phyloP scores from a whole-genome alignment of 2,888 invertebrate genomes.

The Empis livida region DNA sequence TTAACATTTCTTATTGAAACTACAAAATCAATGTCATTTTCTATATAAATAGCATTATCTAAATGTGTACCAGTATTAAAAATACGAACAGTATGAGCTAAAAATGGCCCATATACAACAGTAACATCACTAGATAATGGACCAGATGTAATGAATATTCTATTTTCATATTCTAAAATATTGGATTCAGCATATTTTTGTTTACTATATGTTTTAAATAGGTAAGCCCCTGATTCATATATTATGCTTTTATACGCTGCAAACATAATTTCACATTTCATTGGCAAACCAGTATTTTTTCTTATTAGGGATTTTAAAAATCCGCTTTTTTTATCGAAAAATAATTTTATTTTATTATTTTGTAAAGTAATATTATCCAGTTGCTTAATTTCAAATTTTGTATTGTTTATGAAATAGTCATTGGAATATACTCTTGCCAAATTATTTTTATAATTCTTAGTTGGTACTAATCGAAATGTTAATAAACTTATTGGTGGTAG shows the following conservation, averaged over 20 bases:
- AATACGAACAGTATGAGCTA: conserved; percentile 66
- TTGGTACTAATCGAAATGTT: conserved; percentile 46
- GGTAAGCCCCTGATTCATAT: conserved; percentile 89
- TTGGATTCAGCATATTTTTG: conserved; percentile 76
- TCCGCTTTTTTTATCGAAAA: conserved; percentile 71
- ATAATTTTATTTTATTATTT: conserved; percentile 61
- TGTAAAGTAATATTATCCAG: conserved; percentile 73
- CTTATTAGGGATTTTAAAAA: conserved; percentile 69
- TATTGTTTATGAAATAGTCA: conserved; percentile 38
- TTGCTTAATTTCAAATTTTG: conserved; percentile 41
- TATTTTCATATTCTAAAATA: conserved; percentile 56
- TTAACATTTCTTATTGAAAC: conserved; percentile 75
- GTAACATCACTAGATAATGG: conserved; percentile 73
- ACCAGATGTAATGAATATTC: conserved; percentile 75
- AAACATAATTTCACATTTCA: conserved; percentile 68
- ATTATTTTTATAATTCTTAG: conserved; percentile 31
- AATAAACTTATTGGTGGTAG: conserved; percentile 63
- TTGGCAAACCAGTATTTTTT: conserved; percentile 59
- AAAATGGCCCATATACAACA: conserved; percentile 64
- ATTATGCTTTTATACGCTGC: conserved; percentile 84
- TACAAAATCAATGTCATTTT: conserved; percentile 73
- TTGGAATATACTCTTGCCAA: conserved; percentile 43
- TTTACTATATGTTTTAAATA: conserved; percentile 76
- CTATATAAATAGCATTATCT: conserved; percentile 62
- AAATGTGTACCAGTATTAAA: conserved; percentile 59